phyloP scores from a whole-genome alignment of 2,113 vertebrate genomes.

The Pycnonotus jocosus region DNA sequence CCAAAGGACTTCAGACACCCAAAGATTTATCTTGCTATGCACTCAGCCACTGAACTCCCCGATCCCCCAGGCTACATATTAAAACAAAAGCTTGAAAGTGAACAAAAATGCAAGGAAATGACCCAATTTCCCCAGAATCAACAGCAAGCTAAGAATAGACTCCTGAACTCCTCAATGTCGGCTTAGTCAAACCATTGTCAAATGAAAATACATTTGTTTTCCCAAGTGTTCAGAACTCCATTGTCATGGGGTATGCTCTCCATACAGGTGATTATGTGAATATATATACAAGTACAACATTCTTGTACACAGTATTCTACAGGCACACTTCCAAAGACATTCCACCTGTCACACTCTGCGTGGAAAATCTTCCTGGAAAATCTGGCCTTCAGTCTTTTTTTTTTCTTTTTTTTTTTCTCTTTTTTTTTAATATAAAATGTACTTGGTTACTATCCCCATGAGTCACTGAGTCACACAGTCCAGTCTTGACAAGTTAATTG shows the following conservation, averaged over 20 bases:
- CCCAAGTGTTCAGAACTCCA: background rate
- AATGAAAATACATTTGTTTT: background rate
- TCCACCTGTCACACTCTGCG: background rate
- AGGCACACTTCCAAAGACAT: background rate
- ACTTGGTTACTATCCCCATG: background rate
- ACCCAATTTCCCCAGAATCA: background rate
- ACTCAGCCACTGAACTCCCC: background rate
- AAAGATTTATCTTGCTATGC: background rate
- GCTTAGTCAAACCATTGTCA: background rate
- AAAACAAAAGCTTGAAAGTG: background rate
- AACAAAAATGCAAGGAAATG: background rate
- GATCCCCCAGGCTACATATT: background rate
- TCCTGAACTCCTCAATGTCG: background rate
- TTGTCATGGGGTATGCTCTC: rapidly evolving
- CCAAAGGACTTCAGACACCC: background rate
- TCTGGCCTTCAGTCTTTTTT: background rate
- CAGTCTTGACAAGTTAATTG: background rate
- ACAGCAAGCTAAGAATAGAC: background rate
- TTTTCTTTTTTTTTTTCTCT: background rate
- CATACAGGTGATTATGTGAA: background rate
- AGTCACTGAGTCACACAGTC: background rate
- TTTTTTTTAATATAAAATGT: background rate
- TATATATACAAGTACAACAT: background rate
- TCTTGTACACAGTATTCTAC: background rate
- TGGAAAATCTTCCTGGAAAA: background rate